These are phyloP conservation scores for Lynx canadensis DNA, from an alignment of 2,113 vertebrate species.

Conservation along the genomic window DNA sequence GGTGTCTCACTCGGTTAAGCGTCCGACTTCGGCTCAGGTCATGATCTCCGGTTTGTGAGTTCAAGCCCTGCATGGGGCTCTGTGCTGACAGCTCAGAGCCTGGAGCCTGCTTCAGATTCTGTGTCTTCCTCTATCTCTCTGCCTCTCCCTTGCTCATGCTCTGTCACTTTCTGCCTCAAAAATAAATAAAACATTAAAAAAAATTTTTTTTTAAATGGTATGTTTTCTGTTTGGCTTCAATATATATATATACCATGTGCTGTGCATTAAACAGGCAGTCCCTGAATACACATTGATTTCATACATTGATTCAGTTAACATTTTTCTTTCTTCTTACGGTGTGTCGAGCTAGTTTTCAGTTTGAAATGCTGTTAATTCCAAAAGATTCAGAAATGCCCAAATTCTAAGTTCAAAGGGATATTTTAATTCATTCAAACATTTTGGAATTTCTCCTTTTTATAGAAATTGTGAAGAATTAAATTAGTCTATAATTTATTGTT, in stretches of 20 bases:
- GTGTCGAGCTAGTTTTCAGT: not conserved
- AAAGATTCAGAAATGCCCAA: not conserved
- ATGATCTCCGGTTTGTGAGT: no score
- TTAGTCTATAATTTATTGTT: not conserved
- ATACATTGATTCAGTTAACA: not conserved
- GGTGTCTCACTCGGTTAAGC: no score
- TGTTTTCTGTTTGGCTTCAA: not conserved
- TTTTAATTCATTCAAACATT: not conserved
- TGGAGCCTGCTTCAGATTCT: no score
- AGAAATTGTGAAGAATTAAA: not conserved
- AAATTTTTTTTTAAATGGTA: not conserved
- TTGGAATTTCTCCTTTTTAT: not conserved
- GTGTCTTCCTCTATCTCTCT: no score
- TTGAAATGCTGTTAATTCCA: conserved; percentile 13
- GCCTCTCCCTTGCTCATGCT: no score
- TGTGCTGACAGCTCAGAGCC: no score
- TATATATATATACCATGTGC: not conserved
- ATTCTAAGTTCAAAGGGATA: not conserved
- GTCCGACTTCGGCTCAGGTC: no score
- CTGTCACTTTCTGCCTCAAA: no score
- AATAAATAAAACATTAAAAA: no score
- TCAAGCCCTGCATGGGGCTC: no score
- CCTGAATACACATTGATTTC: not conserved
- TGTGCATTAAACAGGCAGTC: not conserved
- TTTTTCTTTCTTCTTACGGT: not conserved